Base-by-base conservation (phyloP, 2,113 vertebrate genomes). In the Grantiella picta region DNA sequence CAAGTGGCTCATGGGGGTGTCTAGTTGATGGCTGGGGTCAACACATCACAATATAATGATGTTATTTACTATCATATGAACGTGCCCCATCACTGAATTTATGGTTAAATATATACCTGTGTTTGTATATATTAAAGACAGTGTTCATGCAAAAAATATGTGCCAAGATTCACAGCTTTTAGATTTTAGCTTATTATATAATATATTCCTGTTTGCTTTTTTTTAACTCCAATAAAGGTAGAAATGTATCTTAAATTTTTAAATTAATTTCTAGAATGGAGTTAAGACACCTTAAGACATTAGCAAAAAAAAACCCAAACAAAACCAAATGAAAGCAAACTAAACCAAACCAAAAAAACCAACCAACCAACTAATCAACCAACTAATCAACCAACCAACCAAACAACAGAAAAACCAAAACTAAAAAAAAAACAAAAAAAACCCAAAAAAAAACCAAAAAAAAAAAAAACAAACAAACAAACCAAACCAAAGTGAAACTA, bases 381-480 rank as follows among this genome's bases (percentile, higher is more conserved):
- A 38, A 38, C 36, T 11, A 38, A 38, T 11, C 36, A 38, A 38
- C 36, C 36, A 38, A 38, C 36, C 36, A 38, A 38, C 36, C 38
- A 38, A 38, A 38, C 38, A 38, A 38, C 38, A 38, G 38, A 38
- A 38, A 38, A 38, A 38, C 38, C 38, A 38, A 38, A 38, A 38
- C 38, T n/a, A n/a, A 29, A 65, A 72, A 29, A 21, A 9, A 38
- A 50, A 20, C 6, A 12, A 45, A 40, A 66, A 4, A 3, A 44
- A 2, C n/a, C n/a, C n/a, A 1, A 5, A 4, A 6, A 36, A 14
- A 69, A 38, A 38, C 38, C n/a, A n/a, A n/a, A n/a, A n/a, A n/a
- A 29, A 65, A 72, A 29, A 21, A 9, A 38, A 50, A 20, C 6
- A 12, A 45, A 40, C 60, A 4, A 3, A 44, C n/a, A 1, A 5